phyloP scores from a whole-genome alignment of 1,140 invertebrate species.

The Eupristina koningsbergeri region DNA sequence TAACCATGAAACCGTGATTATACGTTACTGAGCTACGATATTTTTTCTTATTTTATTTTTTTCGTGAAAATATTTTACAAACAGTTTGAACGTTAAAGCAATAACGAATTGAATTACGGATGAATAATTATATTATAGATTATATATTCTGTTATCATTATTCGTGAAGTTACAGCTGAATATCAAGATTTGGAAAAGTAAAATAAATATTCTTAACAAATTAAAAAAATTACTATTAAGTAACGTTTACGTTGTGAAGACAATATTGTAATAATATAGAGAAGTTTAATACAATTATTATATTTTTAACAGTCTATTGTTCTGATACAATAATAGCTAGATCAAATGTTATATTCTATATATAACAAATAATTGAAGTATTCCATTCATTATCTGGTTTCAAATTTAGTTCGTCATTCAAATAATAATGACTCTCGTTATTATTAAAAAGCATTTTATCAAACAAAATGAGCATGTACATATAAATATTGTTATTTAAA shows the following conservation, averaged over 20 bases:
- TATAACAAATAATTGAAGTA: no score
- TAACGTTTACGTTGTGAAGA: no score
- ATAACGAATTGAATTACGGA: neutral
- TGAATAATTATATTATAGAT: neutral
- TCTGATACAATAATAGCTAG: neutral
- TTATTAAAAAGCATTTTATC: no score
- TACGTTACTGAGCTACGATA: neutral
- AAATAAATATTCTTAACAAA: constrained; percentile 21
- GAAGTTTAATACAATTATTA: neutral
- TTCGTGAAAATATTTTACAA: neutral
- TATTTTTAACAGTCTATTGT: neutral
- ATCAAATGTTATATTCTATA: neutral
- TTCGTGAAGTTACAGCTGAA: neutral
- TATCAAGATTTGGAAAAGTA: constrained; percentile 23
- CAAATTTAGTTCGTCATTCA: neutral
- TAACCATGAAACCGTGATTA: constrained; percentile 10
- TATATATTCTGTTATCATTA: neutral
- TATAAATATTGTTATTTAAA: no score
- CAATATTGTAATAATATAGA: no score
- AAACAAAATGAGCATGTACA: no score
- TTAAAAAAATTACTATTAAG: constrained; percentile 3
- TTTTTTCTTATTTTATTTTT: constrained; percentile 7
- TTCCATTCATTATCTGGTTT: no score
- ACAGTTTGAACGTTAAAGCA: neutral
- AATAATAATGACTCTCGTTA: no score